phyloP scores from a whole-genome alignment of 1,140 invertebrate species.

The Neodiprion pinetum region DNA sequence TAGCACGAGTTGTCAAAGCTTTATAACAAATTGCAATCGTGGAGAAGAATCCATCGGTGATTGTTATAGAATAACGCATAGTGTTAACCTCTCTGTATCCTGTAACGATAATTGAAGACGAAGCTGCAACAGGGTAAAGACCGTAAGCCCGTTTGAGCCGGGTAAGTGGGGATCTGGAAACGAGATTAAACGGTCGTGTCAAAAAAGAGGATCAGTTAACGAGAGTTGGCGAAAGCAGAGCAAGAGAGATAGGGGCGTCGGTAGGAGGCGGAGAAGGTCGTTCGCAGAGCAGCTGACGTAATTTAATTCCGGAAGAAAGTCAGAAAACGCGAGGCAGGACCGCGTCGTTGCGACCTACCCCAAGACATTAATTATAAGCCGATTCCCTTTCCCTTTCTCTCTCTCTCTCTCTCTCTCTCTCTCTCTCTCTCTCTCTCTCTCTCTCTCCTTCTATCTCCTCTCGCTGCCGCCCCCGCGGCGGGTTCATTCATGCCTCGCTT shows the following conservation, averaged over 20 bases:
- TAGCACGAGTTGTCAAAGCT: too few species aligned
- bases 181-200: conserved; percentile 30
- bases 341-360: not conserved
- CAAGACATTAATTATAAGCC: conserved; percentile 5
- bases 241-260: conserved; percentile 23
- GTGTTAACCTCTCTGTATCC: too few species aligned
- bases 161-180: conserved; percentile 24
- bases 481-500: conserved; percentile 8
- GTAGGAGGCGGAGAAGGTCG: conserved; percentile 8
- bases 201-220: conserved; percentile 20
- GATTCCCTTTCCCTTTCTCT: conserved; percentile 23
- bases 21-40: too few species aligned
- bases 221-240: conserved; percentile 20
- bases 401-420: conserved; percentile 11
- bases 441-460: not conserved
- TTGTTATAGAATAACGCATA: too few species aligned
- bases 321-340: not conserved
- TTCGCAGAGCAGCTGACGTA: conserved; percentile 22
- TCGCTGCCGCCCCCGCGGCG: conserved; percentile 19
- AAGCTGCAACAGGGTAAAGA: too few species aligned
- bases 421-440: conserved; percentile 9
- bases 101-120: too few species aligned
- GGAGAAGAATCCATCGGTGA: too few species aligned
- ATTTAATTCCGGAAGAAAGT: conserved; percentile 2
- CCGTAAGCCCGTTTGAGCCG: too few species aligned